Evolutionary conservation across 2,888 invertebrate genomes (phyloP), one percentile per base, ranked within the genome.

Genomic region (Abscondita cerata): DNA sequence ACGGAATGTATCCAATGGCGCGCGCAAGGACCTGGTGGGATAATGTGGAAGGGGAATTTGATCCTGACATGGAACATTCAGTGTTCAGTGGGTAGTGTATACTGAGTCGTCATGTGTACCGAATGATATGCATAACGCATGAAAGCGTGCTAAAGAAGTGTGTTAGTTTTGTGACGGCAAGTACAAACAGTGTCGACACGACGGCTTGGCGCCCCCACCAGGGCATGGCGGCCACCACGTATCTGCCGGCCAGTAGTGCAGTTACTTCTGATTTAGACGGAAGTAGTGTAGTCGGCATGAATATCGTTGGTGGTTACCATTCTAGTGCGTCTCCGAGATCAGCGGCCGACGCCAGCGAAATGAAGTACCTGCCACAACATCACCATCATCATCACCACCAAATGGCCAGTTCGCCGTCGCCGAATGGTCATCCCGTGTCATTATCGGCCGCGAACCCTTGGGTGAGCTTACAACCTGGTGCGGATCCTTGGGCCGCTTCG

Each of bases 161-260:
- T 66, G 57, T 41, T 47, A 66, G 60, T 66, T 65, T n/a, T 66
- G 66, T 66, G 66, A 66, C 66, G 54, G 56, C 58, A 53, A 65
- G 62, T 64, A 55, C 55, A 66, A 69, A 75, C 73, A 75, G 76
- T 76, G 76, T 73, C 75, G 76, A 77, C 75, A 78, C 76, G 74
- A 72, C 71, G 73, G 76, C 83, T 83, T 83, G 84, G 84, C 85
- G 86, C 85, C 86, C 80, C 75, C 75, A 76, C 68, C 78, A 78
- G 89, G 90, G 86, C 90, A 95, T 95, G 94, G 94, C 95, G 88
- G 94, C 95, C 87, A 93, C 95, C 85, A 92, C n/a, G 85, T 95
- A 95, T 86, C 91, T 95, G 88, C 86, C 87, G 81, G 90, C 92
- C 81, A 86, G 86, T 83, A 86, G 86, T 81, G 85, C 85, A 79